Conservation (phyloP, 2,888 invertebrate genomes). For the Pegoplata infirma region DNA sequence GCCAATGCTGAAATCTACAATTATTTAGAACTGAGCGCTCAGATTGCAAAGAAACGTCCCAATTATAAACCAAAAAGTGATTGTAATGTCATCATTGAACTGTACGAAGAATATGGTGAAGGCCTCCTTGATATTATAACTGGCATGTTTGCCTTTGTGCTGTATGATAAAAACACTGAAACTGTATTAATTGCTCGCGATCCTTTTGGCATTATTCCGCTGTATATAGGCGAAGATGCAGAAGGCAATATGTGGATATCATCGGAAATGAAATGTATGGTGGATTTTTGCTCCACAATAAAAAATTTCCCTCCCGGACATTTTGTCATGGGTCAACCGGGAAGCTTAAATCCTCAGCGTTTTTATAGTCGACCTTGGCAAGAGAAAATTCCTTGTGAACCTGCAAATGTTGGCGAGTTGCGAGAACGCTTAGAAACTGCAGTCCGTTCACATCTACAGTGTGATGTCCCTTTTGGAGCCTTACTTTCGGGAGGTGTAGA, state of each 20-base stretch:
- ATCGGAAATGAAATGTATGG: conserved; percentile 78
- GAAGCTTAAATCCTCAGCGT: conserved; percentile 67
- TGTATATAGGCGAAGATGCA: conserved; percentile 75
- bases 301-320: conserved; percentile 76
- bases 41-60: conserved; percentile 71
- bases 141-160: conserved; percentile 76
- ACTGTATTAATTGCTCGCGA: conserved; percentile 75
- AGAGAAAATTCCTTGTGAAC: conserved; percentile 67
- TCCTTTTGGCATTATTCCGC: conserved; percentile 77
- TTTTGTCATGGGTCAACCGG: conserved; percentile 70
- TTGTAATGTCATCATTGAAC: conserved; percentile 76
- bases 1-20: conserved; percentile 78
- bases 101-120: conserved; percentile 73
- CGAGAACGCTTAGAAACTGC: conserved; percentile 73
- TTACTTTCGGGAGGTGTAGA: conserved; percentile 77
- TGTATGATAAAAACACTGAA: conserved; percentile 73
- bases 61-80: conserved; percentile 75
- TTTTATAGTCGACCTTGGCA: conserved; percentile 74
- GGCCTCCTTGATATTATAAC: conserved; percentile 72
- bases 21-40: conserved; percentile 72
- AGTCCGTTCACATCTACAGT: conserved; percentile 77
- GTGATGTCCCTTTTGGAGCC: conserved; percentile 77
- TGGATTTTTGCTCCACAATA: conserved; percentile 71
- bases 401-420: conserved; percentile 70
- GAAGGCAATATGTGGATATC: conserved; percentile 76